Percentiles rank a stretch among this genome's conserved stretches.
Evolutionary conservation across 2,113 vertebrate species (phyloP).

Genomic region (Aspiorhynchus laticeps): DNA sequence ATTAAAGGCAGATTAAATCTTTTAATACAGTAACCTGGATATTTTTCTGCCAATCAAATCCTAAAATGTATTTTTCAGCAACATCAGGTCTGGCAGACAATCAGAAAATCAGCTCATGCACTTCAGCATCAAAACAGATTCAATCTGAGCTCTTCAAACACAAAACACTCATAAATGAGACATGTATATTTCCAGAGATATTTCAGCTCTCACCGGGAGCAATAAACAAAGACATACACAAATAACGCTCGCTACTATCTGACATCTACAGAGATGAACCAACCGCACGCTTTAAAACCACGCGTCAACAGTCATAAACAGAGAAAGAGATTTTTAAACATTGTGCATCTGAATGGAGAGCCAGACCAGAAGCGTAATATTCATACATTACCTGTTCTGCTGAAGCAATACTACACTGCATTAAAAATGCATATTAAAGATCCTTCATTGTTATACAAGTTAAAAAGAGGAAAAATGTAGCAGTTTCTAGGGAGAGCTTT

Average conservation of each 20-base stretch:
- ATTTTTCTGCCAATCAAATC: too few species aligned
- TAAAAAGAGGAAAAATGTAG: constrained; percentile 55
- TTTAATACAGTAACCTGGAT: too few species aligned
- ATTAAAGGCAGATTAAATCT: too few species aligned
- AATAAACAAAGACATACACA: not conserved
- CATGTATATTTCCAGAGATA: not conserved
- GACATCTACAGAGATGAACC: not conserved
- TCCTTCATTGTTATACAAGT: constrained; percentile 54
- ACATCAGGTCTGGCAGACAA: too few species aligned
- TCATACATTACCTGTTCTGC: constrained; percentile 61
- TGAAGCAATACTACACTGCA: constrained; percentile 1
- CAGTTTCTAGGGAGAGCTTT: constrained; percentile 62
- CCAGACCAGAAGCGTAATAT: constrained; percentile 65
- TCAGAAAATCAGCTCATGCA: not conserved
- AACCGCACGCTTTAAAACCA: not conserved
- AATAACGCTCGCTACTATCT: not conserved
- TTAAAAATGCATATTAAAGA: not conserved
- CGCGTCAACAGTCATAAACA: not conserved
- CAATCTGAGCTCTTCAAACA: not conserved
- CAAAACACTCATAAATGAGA: not conserved
- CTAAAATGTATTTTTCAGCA: not conserved
- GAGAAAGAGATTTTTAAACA: constrained; percentile 40
- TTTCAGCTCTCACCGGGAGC: not conserved
- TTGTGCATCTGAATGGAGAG: constrained; percentile 67
- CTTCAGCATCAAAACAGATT: not conserved